Base-by-base conservation (phyloP, 2,888 invertebrate species). In the Stictocephala bisonia region DNA sequence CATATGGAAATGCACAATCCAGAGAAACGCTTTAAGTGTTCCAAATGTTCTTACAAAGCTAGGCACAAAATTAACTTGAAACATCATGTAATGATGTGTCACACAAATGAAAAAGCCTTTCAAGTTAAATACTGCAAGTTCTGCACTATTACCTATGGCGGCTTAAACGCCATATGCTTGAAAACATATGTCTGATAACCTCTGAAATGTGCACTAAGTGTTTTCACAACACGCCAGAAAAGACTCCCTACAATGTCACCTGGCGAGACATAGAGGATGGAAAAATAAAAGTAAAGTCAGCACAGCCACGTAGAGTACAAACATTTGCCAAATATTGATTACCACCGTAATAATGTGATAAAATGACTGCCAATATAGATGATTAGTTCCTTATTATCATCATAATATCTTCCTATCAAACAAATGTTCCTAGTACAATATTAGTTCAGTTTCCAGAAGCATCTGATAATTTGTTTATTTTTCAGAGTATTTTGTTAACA, bases 11-110 rank as follows among this genome's bases (percentile, higher is more conserved):
- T 44, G 18, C 64, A 64, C 27, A 41, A 40, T 2, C 9, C 15
- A 56, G 72, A 72, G 27, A 72, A 68, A 26, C 67, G 56, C 31
- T 72, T 72, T 22, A 66, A 72, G 29, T 72, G 72, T 31, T 26
- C 50, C 9, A 27, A 67, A 7, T 72, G 72, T 41, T 7, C 53
- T 11, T 72, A 67, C 56, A 44, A 44, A 22, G 56, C 72, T 13
- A 53, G 48, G n/a, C 31, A 53, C 44, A 53, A 67, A 27, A 72
- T 72, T n/a, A 72, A 68, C 44, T 27, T 72, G 58, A 72, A 72
- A 48, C 35, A 56, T 2, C 72, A 72, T 31, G 44, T 72, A 11
- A 68, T 48, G 41, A 56, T 68, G 68, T 68, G 68, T 41, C 72
- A 72, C 67, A 72, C 72, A 9, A 72, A 72, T 15, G 72, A 72